These are phyloP conservation scores for Orius insidiosus DNA, from an alignment of 1,140 invertebrate genomes.

Conservation along the genomic window DNA sequence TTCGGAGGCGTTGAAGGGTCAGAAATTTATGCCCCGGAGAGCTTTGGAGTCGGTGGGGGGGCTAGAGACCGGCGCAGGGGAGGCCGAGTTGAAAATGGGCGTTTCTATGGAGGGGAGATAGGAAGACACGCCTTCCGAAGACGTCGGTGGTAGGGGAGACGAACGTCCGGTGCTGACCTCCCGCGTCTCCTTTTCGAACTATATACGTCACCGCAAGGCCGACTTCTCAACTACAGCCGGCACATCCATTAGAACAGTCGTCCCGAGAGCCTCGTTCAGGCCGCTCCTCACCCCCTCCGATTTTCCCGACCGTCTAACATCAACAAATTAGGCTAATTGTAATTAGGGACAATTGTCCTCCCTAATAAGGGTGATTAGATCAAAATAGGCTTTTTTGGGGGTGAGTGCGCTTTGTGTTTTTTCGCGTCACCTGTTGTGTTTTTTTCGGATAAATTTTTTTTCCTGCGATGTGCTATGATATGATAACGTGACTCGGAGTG, in stretches of 20 bases:
- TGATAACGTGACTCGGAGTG: conserved; percentile 2
- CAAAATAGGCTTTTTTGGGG: conserved; percentile 5
- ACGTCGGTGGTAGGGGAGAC: not conserved
- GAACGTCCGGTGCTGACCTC: conserved; percentile 1
- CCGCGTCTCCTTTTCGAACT: not conserved
- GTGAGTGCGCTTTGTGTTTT: conserved; percentile 5
- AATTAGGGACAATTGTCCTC: conserved; percentile 11
- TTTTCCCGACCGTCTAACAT: conserved; percentile 2
- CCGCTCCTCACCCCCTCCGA: not conserved
- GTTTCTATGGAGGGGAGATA: not conserved
- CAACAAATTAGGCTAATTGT: conserved; percentile 10
- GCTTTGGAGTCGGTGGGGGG: no score
- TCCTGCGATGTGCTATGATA: conserved; percentile 3
- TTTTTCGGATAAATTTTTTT: not conserved
- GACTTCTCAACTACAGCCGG: not conserved
- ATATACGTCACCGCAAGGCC: conserved; percentile 3
- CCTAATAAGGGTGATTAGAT: conserved; percentile 11
- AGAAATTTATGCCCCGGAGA: no score
- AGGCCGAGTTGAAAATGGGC: not conserved
- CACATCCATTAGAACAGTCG: conserved; percentile 11
- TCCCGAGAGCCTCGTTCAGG: conserved; percentile 6
- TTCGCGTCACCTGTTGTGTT: not conserved
- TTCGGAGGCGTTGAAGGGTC: no score
- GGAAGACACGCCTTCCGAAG: not conserved
- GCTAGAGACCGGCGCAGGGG: no score